A percentile compares a stretch with the other conserved stretches of the same genome.
phyloP scores from a whole-genome alignment of 2,113 vertebrate species.

The Eclectus roratus region DNA sequence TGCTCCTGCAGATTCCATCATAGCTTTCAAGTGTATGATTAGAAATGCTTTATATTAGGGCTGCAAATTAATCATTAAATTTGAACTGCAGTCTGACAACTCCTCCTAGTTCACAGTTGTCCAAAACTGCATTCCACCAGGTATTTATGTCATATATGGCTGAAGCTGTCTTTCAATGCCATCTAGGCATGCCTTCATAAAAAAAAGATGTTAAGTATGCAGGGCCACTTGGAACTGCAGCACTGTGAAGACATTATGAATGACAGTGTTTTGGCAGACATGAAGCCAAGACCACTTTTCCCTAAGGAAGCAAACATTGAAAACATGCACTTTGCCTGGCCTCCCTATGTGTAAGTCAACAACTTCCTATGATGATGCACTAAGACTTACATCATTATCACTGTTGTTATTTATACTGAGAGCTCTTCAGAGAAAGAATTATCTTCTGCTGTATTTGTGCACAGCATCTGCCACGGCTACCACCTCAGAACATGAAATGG shows the following conservation, averaged over 20 bases:
- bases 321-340: neutral
- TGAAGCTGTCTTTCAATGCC: neutral
- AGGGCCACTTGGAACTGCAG: neutral
- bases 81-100: neutral
- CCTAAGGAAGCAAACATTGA: constrained; percentile 12
- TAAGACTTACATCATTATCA: constrained; percentile 1
- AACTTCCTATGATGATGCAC: constrained; percentile 35
- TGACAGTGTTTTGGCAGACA: constrained; percentile 5
- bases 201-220: neutral
- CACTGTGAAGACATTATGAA: neutral
- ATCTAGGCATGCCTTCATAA: neutral
- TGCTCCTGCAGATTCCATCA: neutral
- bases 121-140: neutral
- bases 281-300: neutral
- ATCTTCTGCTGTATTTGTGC: neutral
- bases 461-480: neutral
- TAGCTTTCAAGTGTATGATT: neutral
- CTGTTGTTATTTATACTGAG: constrained; percentile 1
- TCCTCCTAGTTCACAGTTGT: neutral
- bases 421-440: constrained; percentile 13
- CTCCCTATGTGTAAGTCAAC: neutral
- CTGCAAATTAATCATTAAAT: constrained; percentile 16
- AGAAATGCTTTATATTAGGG: neutral
- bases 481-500: neutral
- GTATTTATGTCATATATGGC: neutral